phyloP scores from a whole-genome alignment of 2,113 vertebrate genomes.

The Pelmatolapia mariae region DNA sequence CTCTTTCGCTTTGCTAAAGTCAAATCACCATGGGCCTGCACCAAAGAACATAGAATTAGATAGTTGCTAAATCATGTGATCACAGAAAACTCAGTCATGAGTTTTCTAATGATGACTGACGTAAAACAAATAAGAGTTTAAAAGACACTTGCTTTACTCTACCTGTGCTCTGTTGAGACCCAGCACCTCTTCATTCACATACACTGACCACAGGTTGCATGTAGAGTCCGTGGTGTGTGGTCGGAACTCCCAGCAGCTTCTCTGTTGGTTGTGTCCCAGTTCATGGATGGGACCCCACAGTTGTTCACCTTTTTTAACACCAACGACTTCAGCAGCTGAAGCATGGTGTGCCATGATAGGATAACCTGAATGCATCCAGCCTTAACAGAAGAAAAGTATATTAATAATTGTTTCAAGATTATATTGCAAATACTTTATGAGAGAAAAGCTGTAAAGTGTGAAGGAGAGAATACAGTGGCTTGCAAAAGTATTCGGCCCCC shows the following conservation, averaged over 20 bases:
- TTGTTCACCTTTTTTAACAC: not conserved
- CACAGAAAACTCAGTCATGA: not conserved
- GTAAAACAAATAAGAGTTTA: not conserved
- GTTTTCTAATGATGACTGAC: not conserved
- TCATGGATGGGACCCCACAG: conserved; percentile 68
- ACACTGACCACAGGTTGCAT: conserved; percentile 82
- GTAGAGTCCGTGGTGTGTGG: conserved; percentile 75
- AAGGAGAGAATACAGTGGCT: too few relatives aligned
- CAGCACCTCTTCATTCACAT: conserved; percentile 55
- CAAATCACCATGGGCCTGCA: fast-evolving
- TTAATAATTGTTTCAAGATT: too few relatives aligned
- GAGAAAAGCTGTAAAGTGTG: too few relatives aligned
- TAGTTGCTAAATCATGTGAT: fast-evolving
- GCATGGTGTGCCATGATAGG: conserved; percentile 58
- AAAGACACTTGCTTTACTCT: not conserved
- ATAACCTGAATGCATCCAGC: conserved; percentile 80
- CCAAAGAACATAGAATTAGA: not conserved
- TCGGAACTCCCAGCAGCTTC: conserved; percentile 71
- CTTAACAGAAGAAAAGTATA: conserved; percentile 42
- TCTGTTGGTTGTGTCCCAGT: conserved; percentile 80
- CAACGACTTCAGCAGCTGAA: conserved; percentile 3
- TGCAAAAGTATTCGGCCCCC: too few relatives aligned
- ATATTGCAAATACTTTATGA: not conserved
- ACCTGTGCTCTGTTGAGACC: conserved; percentile 46
- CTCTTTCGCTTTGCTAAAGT: fast-evolving